Evolutionary conservation across 2,113 vertebrate genomes (phyloP), one percentile per base, ranked within the genome.

Genomic region (Pampusana beccarii): DNA sequence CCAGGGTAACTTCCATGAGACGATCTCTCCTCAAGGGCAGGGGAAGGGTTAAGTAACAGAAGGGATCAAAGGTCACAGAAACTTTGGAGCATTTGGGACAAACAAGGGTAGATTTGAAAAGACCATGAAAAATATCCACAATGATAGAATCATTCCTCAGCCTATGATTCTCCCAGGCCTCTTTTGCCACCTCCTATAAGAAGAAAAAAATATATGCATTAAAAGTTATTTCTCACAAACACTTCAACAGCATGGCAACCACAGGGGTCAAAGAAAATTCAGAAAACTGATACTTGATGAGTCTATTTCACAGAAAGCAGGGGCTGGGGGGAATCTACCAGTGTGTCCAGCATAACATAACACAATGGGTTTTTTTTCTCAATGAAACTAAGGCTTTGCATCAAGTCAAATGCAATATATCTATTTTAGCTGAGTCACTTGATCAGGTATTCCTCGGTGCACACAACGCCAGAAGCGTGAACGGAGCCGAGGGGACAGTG

Each of bases 131-230:
- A 97, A 99, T 99, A 98, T 99, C 99, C 94, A 99, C 99, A 82
- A 99, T 99, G 97, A 99, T 99, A 89, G 99, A 99, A 98, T 99
- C 98, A 51, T 99, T 99, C 96, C 99, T 98, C 97, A 99, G 99
- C 88, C 99, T 97, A 91, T 99, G 99, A 93, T 98, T 99, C 97
- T 99, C 98, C 99, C 99, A 99, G 26, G 99, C 99, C 96, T 99
- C 99, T 97, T 99, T 99, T 21, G 99, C 99, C 93, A 99, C 99
- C 38, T 99, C 98, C 99, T 99, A 94, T 3, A 99, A 97, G 34
- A 33, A 57, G 18, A 85, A 40, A 3, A 66, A 88, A 80, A 56
- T 16, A 75, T 4, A 13, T 7, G 25, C 1, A 19, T 65, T 51
- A 71, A 5, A 85, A 44, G 15, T 36, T 38, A 29, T 34, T 85